Evolutionary conservation across 2,888 invertebrate species (phyloP).

Genomic region (Plagodis pulveraria): DNA sequence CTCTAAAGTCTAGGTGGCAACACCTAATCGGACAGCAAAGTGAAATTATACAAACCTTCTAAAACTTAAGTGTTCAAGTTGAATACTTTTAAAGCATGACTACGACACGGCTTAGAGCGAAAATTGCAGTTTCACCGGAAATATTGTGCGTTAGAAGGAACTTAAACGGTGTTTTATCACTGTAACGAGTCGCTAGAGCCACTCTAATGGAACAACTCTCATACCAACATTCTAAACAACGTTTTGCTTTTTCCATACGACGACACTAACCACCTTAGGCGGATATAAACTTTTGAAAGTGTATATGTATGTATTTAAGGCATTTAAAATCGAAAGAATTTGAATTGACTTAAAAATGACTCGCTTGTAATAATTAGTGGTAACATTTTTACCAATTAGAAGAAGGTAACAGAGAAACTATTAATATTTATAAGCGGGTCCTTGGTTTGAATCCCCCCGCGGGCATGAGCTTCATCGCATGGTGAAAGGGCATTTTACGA

Average conservation of each 20-base stretch:
- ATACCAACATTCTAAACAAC: constrained; percentile 49
- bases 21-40: constrained; percentile 7
- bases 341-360: no score
- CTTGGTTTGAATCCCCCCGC: no score
- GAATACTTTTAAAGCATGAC: constrained; percentile 48
- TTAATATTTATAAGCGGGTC: no score
- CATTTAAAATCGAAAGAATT: no score
- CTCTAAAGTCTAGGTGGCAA: no score
- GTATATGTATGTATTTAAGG: no score
- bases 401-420: no score
- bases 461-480: no score
- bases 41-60: constrained; percentile 37
- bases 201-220: constrained; percentile 47
- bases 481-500: no score
- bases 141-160: constrained; percentile 56
- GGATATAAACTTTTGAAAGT: constrained; percentile 26
- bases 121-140: constrained; percentile 56
- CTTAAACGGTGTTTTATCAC: constrained; percentile 59
- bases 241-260: constrained; percentile 47
- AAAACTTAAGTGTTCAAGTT: constrained; percentile 54
- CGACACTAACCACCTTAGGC: constrained; percentile 19
- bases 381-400: no score
- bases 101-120: constrained; percentile 44
- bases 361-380: no score
- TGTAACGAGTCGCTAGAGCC: constrained; percentile 59